phyloP scores from a whole-genome alignment of 2,797 vertebrate genomes.

The Sylvia borin region DNA sequence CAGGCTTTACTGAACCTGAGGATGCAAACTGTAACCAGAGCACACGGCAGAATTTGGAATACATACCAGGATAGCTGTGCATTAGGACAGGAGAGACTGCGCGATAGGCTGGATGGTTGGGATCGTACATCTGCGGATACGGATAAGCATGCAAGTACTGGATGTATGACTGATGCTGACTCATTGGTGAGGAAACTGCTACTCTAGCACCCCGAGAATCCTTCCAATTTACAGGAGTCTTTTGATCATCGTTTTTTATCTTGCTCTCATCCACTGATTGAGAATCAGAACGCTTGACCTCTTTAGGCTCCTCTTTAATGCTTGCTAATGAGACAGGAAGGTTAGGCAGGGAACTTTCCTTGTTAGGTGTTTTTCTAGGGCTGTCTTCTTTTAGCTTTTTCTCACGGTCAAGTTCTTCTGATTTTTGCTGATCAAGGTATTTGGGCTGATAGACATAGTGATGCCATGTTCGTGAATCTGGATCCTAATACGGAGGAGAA shows the following conservation, averaged over 20 bases:
- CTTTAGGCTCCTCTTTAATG: slow-evolving; percentile 88
- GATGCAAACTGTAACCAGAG: background rate
- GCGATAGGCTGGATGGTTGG: slow-evolving; percentile 88
- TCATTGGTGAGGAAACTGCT: slow-evolving; percentile 90
- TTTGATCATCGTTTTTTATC: slow-evolving; percentile 84
- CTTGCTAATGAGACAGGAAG: slow-evolving; percentile 78
- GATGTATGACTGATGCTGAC: slow-evolving; percentile 94
- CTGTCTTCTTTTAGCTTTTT: slow-evolving; percentile 89
- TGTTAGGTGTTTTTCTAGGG: slow-evolving; percentile 88
- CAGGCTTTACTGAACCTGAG: background rate
- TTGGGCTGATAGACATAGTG: slow-evolving; percentile 92
- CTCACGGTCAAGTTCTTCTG: slow-evolving; percentile 86
- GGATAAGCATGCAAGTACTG: slow-evolving; percentile 95
- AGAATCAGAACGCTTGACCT: slow-evolving; percentile 83
- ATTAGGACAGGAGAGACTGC: slow-evolving; percentile 94
- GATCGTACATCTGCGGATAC: slow-evolving; percentile 94
- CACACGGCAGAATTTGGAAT: slow-evolving; percentile 65
- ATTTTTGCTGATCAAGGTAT: slow-evolving; percentile 88
- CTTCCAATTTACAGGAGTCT: slow-evolving; percentile 87
- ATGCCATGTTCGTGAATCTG: slow-evolving; percentile 92
- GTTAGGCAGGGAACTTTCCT: slow-evolving; percentile 80
- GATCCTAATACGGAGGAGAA: slow-evolving; percentile 79
- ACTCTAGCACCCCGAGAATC: slow-evolving; percentile 88
- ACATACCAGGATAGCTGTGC: slow-evolving; percentile 95
- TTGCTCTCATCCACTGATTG: slow-evolving; percentile 83